These are phyloP conservation scores for Tympanuchus pallidicinctus DNA, from an alignment of 2,113 vertebrate species.

Conservation along the genomic window DNA sequence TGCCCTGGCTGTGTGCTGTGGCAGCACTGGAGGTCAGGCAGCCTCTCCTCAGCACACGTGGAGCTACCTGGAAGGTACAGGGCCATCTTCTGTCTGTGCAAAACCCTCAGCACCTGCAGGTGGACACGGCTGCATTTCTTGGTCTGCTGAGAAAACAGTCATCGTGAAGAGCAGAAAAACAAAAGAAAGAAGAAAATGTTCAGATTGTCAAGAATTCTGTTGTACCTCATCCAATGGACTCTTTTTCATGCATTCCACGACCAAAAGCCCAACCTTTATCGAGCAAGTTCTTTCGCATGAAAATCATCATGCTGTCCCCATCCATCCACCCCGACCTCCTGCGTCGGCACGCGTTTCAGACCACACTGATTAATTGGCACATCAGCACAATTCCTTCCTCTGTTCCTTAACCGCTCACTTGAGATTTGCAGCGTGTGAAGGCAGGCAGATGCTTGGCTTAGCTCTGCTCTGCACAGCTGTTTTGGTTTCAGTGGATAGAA, in stretches of 20 bases:
- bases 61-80: not conserved
- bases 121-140: not conserved
- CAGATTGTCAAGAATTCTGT: not conserved
- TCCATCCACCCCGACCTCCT: not conserved
- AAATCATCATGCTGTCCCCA: not conserved
- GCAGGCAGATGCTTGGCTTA: not conserved
- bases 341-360: not conserved
- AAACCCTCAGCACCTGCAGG: not conserved
- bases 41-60: rapidly evolving
- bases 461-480: not conserved
- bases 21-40: not conserved
- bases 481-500: conserved; percentile 33
- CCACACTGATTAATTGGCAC: not conserved
- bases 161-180: not conserved
- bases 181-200: not conserved
- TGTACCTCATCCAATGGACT: not conserved
- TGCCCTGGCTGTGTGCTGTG: not conserved
- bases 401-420: not conserved
- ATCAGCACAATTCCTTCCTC: not conserved
- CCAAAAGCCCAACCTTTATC: not conserved
- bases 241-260: not conserved
- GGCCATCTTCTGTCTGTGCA: not conserved
- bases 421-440: not conserved
- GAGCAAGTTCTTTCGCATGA: not conserved
- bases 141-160: not conserved